Evolutionary conservation across 2,113 vertebrate species (phyloP).

Genomic region (Lonchura striata): DNA sequence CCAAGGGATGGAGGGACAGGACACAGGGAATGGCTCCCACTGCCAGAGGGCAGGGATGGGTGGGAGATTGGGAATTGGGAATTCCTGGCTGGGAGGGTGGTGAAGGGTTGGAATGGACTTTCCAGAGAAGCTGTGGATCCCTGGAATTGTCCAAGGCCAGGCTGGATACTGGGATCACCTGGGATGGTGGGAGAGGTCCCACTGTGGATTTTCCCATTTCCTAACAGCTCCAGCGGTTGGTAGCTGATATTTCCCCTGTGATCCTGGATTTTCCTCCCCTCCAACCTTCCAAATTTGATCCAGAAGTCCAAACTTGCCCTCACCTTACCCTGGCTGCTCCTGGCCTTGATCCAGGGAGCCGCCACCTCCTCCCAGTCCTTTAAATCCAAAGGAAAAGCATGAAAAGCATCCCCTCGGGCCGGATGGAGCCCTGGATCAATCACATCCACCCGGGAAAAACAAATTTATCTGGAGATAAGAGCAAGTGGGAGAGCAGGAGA

Average conservation of each 20-base stretch:
- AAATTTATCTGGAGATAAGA: not conserved
- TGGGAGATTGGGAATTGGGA: not conserved
- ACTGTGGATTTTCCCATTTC: not conserved
- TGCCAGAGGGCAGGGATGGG: not conserved
- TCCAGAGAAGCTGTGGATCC: not conserved
- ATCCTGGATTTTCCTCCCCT: not conserved
- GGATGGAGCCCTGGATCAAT: not conserved
- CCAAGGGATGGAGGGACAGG: not conserved
- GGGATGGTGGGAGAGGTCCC: not conserved
- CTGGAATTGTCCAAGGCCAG: not conserved
- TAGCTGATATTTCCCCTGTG: not conserved
- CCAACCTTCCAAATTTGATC: not conserved
- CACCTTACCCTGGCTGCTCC: not conserved
- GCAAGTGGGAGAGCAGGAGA: not conserved
- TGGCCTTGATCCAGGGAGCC: too few species aligned
- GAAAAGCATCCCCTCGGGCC: not conserved
- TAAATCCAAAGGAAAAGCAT: not conserved
- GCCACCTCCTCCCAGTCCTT: not conserved
- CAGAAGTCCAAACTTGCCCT: not conserved
- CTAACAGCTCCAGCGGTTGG: not conserved
- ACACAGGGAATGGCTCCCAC: not conserved
- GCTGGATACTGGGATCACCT: not conserved
- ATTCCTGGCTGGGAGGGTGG: not conserved
- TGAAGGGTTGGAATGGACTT: not conserved
- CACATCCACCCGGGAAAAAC: slow-evolving; percentile 22